Conservation (phyloP, 2,113 vertebrate species). For the Nanger granti region DNA sequence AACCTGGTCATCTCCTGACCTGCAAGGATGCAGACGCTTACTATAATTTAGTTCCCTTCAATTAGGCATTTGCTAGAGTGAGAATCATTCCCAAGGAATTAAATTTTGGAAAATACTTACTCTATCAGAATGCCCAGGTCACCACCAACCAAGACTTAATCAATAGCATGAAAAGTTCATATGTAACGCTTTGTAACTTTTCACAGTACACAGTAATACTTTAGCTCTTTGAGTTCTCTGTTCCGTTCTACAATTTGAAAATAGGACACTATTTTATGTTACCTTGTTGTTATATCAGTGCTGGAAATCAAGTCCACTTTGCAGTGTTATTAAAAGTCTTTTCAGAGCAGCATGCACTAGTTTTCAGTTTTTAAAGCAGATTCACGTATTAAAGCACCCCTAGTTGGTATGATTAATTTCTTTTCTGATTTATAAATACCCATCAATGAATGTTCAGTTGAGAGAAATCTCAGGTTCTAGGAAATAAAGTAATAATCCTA, state of each 20-base stretch:
- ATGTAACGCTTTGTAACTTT: not conserved
- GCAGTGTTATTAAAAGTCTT: not conserved
- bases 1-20: not conserved
- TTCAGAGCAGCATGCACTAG: not conserved
- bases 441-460: not conserved
- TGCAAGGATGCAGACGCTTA: not conserved
- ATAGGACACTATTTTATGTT: not conserved
- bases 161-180: not conserved
- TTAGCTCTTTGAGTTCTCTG: not conserved
- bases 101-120: not conserved
- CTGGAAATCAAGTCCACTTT: not conserved
- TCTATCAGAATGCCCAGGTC: not conserved
- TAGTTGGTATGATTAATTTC: not conserved
- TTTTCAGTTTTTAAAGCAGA: not conserved
- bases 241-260: not conserved
- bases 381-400: not conserved
- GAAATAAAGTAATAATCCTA: not conserved
- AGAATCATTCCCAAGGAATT: not conserved
- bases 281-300: not conserved
- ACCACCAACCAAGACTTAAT: not conserved
- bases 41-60: not conserved
- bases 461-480: not conserved
- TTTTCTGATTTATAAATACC: not conserved
- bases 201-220: not conserved
- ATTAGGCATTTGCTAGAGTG: not conserved